Evolutionary conservation across 2,888 invertebrate species (phyloP).

Genomic region (Cephus pygmeus): DNA sequence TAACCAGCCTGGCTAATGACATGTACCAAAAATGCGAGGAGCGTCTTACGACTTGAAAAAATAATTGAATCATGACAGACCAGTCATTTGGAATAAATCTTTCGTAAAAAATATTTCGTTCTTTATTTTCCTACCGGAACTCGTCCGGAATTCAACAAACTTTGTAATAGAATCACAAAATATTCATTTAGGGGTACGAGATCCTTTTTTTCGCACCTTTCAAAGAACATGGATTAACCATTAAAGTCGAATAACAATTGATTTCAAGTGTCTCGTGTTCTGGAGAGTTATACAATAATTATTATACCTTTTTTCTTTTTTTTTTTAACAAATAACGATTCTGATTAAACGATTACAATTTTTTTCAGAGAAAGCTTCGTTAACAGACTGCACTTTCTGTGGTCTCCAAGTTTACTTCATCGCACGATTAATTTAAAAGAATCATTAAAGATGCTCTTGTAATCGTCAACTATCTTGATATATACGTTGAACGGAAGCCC

Average conservation of each 20-base stretch:
- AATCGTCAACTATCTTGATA: background rate
- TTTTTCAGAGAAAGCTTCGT: background rate
- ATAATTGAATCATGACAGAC: background rate
- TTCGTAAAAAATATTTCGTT: conserved; percentile 3
- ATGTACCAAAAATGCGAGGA: background rate
- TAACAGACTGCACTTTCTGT: background rate
- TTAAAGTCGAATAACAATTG: background rate
- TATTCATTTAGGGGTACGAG: background rate
- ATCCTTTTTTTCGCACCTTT: background rate
- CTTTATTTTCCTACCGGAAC: background rate
- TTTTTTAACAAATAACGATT: background rate
- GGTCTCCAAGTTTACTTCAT: background rate
- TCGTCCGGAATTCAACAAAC: background rate
- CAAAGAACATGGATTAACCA: background rate
- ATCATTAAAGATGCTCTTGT: too few species aligned
- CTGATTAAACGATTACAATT: background rate
- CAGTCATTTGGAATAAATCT: background rate
- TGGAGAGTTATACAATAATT: background rate
- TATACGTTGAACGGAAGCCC: background rate
- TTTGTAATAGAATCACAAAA: background rate
- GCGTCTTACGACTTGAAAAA: background rate
- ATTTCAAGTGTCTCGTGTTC: background rate
- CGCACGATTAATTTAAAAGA: too few species aligned
- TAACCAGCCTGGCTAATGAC: background rate
- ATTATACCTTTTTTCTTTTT: background rate